Percentiles rank a stretch among this genome's conserved stretches.
Conservation (phyloP, 2,113 vertebrate species). For the Takifugu flavidus region DNA sequence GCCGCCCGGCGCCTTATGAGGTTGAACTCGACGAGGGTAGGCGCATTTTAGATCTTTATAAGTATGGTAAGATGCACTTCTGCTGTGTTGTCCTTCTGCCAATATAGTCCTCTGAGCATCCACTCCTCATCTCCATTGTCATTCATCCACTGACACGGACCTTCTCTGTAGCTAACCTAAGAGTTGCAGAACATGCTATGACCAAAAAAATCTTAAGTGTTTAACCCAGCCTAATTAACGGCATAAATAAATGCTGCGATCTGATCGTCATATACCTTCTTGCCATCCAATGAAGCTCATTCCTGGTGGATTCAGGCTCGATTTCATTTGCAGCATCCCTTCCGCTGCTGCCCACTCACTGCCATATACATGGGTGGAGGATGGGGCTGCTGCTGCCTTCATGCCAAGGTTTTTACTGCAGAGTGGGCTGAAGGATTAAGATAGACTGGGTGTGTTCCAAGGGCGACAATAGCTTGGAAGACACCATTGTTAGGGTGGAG, state of each 20-base stretch:
- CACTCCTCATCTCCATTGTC: conserved; percentile 54
- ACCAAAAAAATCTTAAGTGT: conserved; percentile 13
- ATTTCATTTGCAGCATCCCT: conserved; percentile 50
- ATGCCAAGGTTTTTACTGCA: conserved; percentile 75
- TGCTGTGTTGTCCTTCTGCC: conserved; percentile 67
- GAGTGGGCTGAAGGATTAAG: conserved; percentile 74
- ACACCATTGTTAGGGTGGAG: conserved; percentile 76
- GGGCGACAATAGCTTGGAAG: conserved; percentile 80
- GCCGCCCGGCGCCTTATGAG: conserved; percentile 90
- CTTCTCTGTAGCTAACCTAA: conserved; percentile 30
- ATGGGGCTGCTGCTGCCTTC: conserved; percentile 62
- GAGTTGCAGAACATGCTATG: conserved; percentile 40
- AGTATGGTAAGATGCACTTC: conserved; percentile 71
- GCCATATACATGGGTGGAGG: conserved; percentile 58
- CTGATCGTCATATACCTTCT: conserved; percentile 35
- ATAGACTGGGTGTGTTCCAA: conserved; percentile 74
- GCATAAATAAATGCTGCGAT: conserved; percentile 22
- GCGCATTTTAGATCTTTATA: conserved; percentile 76
- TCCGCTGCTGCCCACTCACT: conserved; percentile 60
- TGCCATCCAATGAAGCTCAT: conserved; percentile 23
- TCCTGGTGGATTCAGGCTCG: conserved; percentile 30
- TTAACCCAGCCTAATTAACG: background rate
- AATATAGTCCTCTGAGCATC: conserved; percentile 36
- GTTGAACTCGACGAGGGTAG: conserved; percentile 92
- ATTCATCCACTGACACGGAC: conserved; percentile 57